Evolutionary conservation across 64 coral and sea anemone species (phyloP).

Genomic region (Actinia tenebrosa): DNA sequence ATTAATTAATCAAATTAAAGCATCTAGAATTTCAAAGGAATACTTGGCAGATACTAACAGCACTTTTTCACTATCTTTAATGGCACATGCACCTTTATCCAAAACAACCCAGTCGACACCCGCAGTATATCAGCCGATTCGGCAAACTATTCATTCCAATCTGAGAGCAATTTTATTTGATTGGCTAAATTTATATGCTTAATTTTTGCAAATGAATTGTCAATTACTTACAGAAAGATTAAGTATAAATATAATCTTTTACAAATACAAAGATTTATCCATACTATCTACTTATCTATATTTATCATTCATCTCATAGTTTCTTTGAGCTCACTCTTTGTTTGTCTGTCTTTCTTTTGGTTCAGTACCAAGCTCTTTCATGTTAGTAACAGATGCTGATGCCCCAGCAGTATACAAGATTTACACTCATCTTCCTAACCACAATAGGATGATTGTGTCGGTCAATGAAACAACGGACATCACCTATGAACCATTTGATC

Average conservation of each 20-base stretch:
- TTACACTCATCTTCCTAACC: constrained; percentile 8
- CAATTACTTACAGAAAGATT: background rate
- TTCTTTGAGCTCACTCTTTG: background rate
- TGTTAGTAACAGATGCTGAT: constrained; percentile 2
- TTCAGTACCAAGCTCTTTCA: constrained; percentile 7
- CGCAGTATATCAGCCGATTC: too few relatives aligned
- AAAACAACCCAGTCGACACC: too few relatives aligned
- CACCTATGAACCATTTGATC: constrained; percentile 6
- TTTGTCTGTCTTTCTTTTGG: background rate
- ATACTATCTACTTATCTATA: background rate
- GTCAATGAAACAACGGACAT: constrained; percentile 25
- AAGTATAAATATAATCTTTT: background rate
- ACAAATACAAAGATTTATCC: background rate
- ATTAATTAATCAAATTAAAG: too few relatives aligned
- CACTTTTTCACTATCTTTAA: too few relatives aligned
- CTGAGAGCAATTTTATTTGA: background rate
- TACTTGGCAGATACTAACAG: too few relatives aligned
- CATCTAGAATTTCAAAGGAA: too few relatives aligned
- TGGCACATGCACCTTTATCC: too few relatives aligned
- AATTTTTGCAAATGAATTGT: background rate
- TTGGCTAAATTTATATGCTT: background rate
- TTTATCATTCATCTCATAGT: background rate
- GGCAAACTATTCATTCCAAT: too few relatives aligned
- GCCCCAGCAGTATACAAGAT: constrained; percentile 18
- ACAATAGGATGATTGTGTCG: constrained; percentile 4